These are phyloP conservation scores for Pangasius macronema DNA, from an alignment of 2,797 vertebrate genomes.

Conservation along the genomic window DNA sequence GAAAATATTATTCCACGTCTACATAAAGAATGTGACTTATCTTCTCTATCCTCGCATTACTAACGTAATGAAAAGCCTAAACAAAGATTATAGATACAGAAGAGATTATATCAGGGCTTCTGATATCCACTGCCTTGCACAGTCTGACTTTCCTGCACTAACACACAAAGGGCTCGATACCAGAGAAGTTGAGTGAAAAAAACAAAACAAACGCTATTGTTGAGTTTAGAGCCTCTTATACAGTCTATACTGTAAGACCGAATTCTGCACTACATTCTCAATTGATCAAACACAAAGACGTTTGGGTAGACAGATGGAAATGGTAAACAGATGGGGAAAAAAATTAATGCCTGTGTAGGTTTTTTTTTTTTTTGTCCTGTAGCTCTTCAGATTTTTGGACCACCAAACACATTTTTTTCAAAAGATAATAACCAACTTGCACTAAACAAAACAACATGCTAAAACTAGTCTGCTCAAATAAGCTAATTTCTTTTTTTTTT, in stretches of 20 bases:
- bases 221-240: neutral
- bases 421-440: neutral
- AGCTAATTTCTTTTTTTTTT: neutral
- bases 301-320: neutral
- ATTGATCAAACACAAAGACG: neutral
- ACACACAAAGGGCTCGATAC: neutral
- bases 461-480: slow-evolving; percentile 7
- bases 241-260: neutral
- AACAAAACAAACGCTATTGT: too few relatives aligned
- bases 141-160: neutral
- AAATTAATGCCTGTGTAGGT: neutral
- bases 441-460: neutral
- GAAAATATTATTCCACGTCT: neutral
- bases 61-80: neutral
- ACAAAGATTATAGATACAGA: neutral
- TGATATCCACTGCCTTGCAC: neutral
- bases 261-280: neutral
- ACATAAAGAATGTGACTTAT: neutral
- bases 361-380: too few relatives aligned
- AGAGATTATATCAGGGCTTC: neutral
- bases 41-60: too few relatives aligned
- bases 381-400: neutral
- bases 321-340: neutral
- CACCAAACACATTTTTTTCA: neutral
- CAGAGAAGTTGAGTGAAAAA: neutral